These are phyloP conservation scores for Seriola aureovittata DNA, from an alignment of 2,113 vertebrate species.

Conservation along the genomic window DNA sequence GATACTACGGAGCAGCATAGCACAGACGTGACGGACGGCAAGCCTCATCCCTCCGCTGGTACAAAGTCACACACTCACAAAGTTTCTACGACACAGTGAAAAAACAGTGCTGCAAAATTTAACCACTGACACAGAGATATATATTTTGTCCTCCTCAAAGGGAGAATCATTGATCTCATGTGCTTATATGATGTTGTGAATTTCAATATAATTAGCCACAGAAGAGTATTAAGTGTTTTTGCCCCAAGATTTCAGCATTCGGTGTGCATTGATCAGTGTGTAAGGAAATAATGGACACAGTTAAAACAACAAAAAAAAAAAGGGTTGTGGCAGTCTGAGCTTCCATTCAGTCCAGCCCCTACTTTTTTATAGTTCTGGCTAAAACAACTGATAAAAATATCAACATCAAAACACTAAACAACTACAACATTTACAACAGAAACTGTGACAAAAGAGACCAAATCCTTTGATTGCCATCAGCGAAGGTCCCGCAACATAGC, in stretches of 20 bases:
- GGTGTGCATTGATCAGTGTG: slow-evolving; percentile 22
- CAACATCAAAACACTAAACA: slow-evolving; percentile 77
- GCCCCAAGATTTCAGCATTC: slow-evolving; percentile 1
- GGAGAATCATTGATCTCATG: slow-evolving; percentile 56
- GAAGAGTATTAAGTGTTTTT: slow-evolving; percentile 11
- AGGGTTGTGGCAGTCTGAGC: slow-evolving; percentile 31
- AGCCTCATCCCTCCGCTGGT: slow-evolving; percentile 43
- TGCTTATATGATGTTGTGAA: slow-evolving; percentile 53
- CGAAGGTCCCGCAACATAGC: slow-evolving; percentile 51
- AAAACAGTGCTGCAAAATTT: slow-evolving; percentile 55
- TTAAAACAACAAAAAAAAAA: slow-evolving; percentile 30
- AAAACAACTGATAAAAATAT: slow-evolving; percentile 64
- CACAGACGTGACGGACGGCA: slow-evolving; percentile 31
- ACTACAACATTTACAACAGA: slow-evolving; percentile 72
- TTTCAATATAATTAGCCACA: slow-evolving; percentile 34
- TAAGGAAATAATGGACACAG: background rate
- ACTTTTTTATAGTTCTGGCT: slow-evolving; percentile 53
- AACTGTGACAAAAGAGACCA: slow-evolving; percentile 64
- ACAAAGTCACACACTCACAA: slow-evolving; percentile 67
- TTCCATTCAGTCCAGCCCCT: slow-evolving; percentile 40
- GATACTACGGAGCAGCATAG: slow-evolving; percentile 46
- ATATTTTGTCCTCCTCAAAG: slow-evolving; percentile 59
- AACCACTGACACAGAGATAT: slow-evolving; percentile 60
- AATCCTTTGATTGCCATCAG: slow-evolving; percentile 72
- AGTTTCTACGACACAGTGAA: slow-evolving; percentile 68